Evolutionary conservation across 2,888 invertebrate genomes (phyloP), one percentile per base, ranked within the genome.

Genomic region (Drosophila hawaiiensis): DNA sequence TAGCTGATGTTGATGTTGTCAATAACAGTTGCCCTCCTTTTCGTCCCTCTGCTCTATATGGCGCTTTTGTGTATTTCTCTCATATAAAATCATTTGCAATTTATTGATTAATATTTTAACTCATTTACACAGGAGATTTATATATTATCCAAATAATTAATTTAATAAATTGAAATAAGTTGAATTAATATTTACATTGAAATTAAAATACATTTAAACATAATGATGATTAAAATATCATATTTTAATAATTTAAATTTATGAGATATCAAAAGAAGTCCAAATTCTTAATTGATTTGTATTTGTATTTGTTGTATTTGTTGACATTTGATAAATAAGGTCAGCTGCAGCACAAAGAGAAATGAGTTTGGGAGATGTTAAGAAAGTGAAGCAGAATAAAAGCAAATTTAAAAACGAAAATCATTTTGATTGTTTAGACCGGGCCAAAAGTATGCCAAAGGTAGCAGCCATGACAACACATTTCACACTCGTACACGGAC

Each of bases 311-410:
- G n/a, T n/a, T 19, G 3, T 85, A 83, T 72, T 78, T 80, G 69
- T 82, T 88, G 88, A 83, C 84, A 86, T 90, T 91, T 84, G 58
- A 55, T 72, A 63, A 61, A 39, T 14, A 43, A 68, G 28, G 28
- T 16, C 14, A 37, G 4, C 4, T 14, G 59, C 25, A 19, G 31
- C 37, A 39, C 31, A 60, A 56, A 62, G 50, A 43, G 29, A 41
- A 35, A 49, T 35, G 56, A 16, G n/a, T 39, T 29, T n/a, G 22
- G 12, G 43, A 47, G 19, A 60, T 25, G 12, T 29, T 39, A 28
- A 39, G 33, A 75, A 65, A 72, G 35, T 66, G 68, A 65, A 71
- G 35, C 52, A 49, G 52, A 58, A 59, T 29, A 59, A 56, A 29
- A 59, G 10, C 14, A 39, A 62, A 65, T 14, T 31, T n/a, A 28